Evolutionary conservation across 2,797 vertebrate species (phyloP), one percentile per base, ranked within the genome.

Genomic region (Fistularia tabacaria): DNA sequence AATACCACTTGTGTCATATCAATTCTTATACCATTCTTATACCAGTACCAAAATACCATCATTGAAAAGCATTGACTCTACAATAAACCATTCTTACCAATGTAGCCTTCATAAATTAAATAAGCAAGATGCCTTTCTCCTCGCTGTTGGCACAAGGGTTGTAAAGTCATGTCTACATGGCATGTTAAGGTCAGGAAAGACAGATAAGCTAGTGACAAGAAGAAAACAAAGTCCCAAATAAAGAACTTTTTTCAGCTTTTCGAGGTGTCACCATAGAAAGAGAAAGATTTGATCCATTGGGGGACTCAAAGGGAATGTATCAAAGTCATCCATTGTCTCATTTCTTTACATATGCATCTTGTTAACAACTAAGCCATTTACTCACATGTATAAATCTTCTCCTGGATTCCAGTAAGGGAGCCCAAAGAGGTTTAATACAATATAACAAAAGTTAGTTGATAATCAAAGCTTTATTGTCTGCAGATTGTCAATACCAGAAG

Each of bases 161-260:
- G 57, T 75, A 57, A 89, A 86, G 83, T 85, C 83, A 66, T 84
- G 85, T 88, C 85, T 77, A 89, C 83, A 86, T 70, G 82, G 69
- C 76, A 85, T 68, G 74, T 74, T 80, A 77, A 84, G 84, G 84
- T 83, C 81, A 86, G 67, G 53, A 66, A 77, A 88, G 76, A 84
- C 69, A 79, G 79, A 77, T 82, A 87, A 83, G 71, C 62, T 73
- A 58, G 67, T 85, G 85, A 86, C 74, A 80, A 85, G 74, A 73
- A 64, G 61, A 78, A 65, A 61, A 81, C 77, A 69, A 74, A 78
- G 73, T 50, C 60, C 61, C 9, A 45, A 76, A 89, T 75, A 87
- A 90, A 87, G 81, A n/a, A 54, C 49, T 36, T 89, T 91, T 91
- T 85, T 91, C 39, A 44, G 51, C 57, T 55, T 67, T 53, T 73